Percentiles rank a stretch among this genome's conserved stretches.
Conservation (phyloP, 2,113 vertebrate species). For the Hippopotamus amphibius region DNA sequence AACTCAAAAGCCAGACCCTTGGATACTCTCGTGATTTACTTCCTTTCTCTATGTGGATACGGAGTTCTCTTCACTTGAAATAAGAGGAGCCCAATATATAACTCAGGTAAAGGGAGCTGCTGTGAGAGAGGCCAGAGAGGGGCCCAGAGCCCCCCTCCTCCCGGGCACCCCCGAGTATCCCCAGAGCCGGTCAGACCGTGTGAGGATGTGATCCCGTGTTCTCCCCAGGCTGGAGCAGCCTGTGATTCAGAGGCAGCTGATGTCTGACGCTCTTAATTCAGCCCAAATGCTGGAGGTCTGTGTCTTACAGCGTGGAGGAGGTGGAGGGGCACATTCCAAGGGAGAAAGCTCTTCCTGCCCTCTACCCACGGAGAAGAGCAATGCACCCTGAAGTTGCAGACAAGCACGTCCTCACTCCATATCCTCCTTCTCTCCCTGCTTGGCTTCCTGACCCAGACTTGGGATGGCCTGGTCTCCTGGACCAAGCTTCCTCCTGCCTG, state of each 20-base stretch:
- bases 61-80: slow-evolving; percentile 9
- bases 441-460: background rate
- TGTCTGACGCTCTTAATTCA: slow-evolving; percentile 76
- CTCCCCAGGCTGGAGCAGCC: background rate
- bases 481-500: background rate
- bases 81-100: background rate
- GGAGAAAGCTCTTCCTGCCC: background rate
- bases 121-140: background rate
- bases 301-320: background rate
- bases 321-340: slow-evolving; percentile 63
- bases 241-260: slow-evolving; percentile 82
- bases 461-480: background rate
- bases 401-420: background rate
- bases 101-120: background rate
- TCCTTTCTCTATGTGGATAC: background rate
- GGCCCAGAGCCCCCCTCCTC: background rate
- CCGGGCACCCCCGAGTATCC: background rate
- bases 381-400: background rate
- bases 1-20: background rate
- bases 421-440: background rate
- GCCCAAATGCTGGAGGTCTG: slow-evolving; percentile 77
- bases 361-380: background rate
- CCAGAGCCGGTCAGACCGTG: background rate
- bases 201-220: background rate
- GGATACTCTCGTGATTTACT: background rate